Conservation (phyloP, 1,140 invertebrate species). For the Meloidogyne exigua region DNA sequence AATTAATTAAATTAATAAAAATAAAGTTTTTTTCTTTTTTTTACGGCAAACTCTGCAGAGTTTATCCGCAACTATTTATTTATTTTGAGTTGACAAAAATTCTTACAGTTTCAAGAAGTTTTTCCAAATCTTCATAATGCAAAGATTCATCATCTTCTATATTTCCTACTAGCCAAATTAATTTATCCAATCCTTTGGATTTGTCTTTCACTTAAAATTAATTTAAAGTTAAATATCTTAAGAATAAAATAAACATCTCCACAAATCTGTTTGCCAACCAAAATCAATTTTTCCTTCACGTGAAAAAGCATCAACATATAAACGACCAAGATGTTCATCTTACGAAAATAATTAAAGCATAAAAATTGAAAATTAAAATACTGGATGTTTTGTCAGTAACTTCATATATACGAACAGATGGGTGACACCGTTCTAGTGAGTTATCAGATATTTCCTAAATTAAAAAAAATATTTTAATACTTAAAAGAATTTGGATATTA, state of each 20-base stretch:
- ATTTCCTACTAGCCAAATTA: constrained; percentile 60
- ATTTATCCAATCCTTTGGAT: constrained; percentile 51
- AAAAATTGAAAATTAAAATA: constrained; percentile 22
- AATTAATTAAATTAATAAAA: neutral
- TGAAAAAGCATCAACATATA: constrained; percentile 60
- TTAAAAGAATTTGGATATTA: too few species aligned
- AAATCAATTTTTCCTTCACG: constrained; percentile 45
- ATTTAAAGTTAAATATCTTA: neutral
- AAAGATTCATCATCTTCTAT: constrained; percentile 51
- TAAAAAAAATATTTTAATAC: too few species aligned
- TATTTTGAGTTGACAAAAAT: neutral
- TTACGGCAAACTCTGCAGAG: too few species aligned
- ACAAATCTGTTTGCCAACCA: constrained; percentile 50
- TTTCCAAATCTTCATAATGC: constrained; percentile 51
- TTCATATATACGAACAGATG: constrained; percentile 54
- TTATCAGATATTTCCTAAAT: constrained; percentile 50
- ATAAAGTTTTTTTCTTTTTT: too few species aligned
- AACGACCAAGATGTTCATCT: constrained; percentile 57
- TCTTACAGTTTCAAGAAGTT: constrained; percentile 53
- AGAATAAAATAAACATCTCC: constrained; percentile 45
- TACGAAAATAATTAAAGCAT: constrained; percentile 5
- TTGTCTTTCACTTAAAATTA: constrained; percentile 50
- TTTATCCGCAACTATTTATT: too few species aligned
- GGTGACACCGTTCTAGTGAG: constrained; percentile 52
- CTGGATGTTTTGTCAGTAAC: constrained; percentile 46